These are phyloP conservation scores for Drosophila pseudoobscura DNA, from an alignment of 1,140 invertebrate genomes.

Conservation along the genomic window DNA sequence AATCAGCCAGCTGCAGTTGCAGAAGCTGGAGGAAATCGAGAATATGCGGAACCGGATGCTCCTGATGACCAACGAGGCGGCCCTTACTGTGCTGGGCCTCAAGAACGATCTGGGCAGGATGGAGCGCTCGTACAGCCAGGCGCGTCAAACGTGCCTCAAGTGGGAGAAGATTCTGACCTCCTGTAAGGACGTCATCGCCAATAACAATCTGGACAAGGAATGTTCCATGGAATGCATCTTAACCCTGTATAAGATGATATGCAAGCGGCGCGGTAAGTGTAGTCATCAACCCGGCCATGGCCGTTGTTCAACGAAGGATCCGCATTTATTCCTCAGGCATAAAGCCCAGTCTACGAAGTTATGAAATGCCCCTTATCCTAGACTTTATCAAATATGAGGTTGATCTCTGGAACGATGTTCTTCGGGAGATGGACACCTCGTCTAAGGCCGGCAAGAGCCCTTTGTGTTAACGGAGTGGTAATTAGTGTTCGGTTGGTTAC, in stretches of 20 bases:
- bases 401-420: conserved; percentile 22
- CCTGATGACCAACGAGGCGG: conserved; percentile 64
- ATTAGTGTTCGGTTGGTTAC: background rate
- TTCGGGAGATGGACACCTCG: conserved; percentile 35
- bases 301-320: background rate
- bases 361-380: conserved; percentile 2
- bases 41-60: conserved; percentile 65
- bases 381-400: conserved; percentile 52
- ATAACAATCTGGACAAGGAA: conserved; percentile 55
- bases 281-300: rapidly evolving
- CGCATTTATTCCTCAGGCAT: conserved; percentile 23
- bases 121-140: conserved; percentile 64
- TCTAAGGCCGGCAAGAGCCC: background rate
- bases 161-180: conserved; percentile 67
- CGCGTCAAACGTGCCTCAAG: conserved; percentile 54
- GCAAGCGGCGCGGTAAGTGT: conserved; percentile 59
- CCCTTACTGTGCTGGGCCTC: conserved; percentile 64
- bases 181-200: conserved; percentile 57
- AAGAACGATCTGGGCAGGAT: conserved; percentile 71
- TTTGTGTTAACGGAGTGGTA: background rate
- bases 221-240: conserved; percentile 63
- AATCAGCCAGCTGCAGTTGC: conserved; percentile 51
- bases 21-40: conserved; percentile 63
- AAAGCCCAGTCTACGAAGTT: background rate
- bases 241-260: conserved; percentile 55